Conservation (phyloP, 2,113 vertebrate genomes). For the Hystrix brachyura region DNA sequence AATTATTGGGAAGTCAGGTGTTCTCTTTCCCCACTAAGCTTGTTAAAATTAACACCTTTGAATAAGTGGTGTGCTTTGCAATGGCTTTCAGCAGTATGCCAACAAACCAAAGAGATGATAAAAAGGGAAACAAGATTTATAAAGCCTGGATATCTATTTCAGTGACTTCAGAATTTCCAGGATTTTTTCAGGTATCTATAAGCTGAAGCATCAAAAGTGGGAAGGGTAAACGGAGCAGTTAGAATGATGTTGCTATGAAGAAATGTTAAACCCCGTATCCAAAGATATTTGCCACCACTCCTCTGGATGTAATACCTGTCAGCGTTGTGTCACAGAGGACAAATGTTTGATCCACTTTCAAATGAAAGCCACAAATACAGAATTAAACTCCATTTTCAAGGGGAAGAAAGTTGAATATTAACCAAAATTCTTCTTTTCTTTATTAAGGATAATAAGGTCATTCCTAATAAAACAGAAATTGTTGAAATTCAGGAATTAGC, state of each 20-base stretch:
- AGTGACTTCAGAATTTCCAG: conserved; percentile 15
- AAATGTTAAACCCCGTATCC: background rate
- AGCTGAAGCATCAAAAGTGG: conserved; percentile 52
- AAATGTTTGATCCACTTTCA: conserved; percentile 61
- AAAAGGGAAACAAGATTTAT: background rate
- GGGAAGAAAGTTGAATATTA: conserved; percentile 20
- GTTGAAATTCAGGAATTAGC: conserved; percentile 70
- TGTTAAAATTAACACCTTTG: conserved; percentile 67
- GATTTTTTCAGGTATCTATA: background rate
- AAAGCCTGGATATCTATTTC: background rate
- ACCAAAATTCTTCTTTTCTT: conserved; percentile 60
- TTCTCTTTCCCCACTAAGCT: background rate
- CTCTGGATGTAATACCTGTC: conserved; percentile 46
- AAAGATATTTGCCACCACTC: conserved; percentile 20
- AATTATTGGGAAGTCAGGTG: conserved; percentile 14
- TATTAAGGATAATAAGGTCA: conserved; percentile 63
- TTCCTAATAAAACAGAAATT: conserved; percentile 73
- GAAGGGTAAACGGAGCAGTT: conserved; percentile 1
- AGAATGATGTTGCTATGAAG: background rate
- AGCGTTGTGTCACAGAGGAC: conserved; percentile 44
- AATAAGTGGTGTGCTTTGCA: conserved; percentile 63
- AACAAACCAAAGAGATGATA: conserved; percentile 54
- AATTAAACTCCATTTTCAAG: conserved; percentile 24
- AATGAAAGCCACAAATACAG: conserved; percentile 60
- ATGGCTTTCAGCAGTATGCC: conserved; percentile 22